phyloP scores from a whole-genome alignment of 2,888 invertebrate genomes.

The Leptinotarsa tumamoca region DNA sequence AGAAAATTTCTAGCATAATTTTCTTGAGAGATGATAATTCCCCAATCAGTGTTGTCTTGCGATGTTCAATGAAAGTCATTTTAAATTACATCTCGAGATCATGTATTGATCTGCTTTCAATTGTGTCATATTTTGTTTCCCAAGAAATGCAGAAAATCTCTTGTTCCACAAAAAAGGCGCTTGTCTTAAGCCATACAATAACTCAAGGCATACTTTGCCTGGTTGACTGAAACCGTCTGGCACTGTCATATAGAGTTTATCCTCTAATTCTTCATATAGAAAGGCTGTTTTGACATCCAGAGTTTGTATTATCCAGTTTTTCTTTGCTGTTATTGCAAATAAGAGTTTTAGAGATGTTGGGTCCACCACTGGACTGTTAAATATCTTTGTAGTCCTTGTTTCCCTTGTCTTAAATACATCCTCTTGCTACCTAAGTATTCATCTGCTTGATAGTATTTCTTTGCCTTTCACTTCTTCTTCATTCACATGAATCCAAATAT shows the following conservation, averaged over 20 bases:
- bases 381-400: neutral
- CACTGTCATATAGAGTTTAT: conserved; percentile 10
- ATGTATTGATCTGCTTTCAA: neutral
- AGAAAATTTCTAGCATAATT: no score
- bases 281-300: conserved; percentile 1
- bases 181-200: neutral
- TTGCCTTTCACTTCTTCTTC: neutral
- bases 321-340: conserved; percentile 19
- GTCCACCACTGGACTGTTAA: neutral
- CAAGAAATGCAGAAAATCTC: neutral
- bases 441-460: neutral
- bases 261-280: neutral
- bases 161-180: conserved; percentile 1
- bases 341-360: neutral
- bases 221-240: conserved; percentile 13
- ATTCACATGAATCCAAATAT: neutral
- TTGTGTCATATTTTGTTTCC: neutral
- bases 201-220: neutral
- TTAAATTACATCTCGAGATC: no score
- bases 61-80: neutral
- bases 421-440: neutral
- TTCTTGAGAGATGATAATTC: neutral
- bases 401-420: neutral
- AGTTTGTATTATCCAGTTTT: conserved; percentile 15
- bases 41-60: neutral